Percentiles rank a stretch among this genome's conserved stretches.
These are phyloP conservation scores for Lobophora halterata DNA, from an alignment of 2,888 invertebrate species.

Conservation along the genomic window DNA sequence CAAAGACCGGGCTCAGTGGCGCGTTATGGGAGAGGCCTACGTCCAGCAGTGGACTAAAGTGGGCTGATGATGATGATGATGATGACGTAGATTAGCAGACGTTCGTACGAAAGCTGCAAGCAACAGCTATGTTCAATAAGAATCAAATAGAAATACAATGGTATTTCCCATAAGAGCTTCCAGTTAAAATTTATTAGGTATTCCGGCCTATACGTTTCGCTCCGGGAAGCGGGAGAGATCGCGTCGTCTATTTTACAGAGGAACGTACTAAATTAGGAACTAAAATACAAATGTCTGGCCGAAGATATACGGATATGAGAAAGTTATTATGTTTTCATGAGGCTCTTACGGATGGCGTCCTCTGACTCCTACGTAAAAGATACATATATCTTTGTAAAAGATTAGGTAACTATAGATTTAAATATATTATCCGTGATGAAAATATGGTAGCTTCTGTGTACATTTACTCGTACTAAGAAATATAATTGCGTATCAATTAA, in stretches of 20 bases:
- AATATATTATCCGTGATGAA: too few relatives aligned
- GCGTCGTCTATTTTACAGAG: conserved; percentile 28
- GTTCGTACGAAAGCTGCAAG: conserved; percentile 17
- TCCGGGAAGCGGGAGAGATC: conserved; percentile 24
- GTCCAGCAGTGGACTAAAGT: too few relatives aligned
- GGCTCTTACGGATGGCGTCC: conserved; percentile 21
- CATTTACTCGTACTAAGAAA: too few relatives aligned
- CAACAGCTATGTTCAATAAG: conserved; percentile 32
- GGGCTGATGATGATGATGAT: too few relatives aligned
- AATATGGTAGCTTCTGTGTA: too few relatives aligned
- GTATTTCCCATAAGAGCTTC: conserved; percentile 48
- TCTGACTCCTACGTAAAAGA: too few relatives aligned
- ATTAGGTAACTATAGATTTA: too few relatives aligned
- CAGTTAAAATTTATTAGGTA: conserved; percentile 51
- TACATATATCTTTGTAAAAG: too few relatives aligned
- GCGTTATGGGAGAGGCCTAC: too few relatives aligned
- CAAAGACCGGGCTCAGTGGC: too few relatives aligned
- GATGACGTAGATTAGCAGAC: too few relatives aligned
- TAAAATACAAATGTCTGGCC: conserved; percentile 31
- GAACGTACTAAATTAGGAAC: conserved; percentile 30
- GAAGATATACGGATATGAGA: conserved; percentile 29
- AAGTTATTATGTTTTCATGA: conserved; percentile 29
- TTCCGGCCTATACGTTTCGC: conserved; percentile 28
- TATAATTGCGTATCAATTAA: too few relatives aligned
- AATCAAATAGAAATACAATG: conserved; percentile 41